phyloP scores from a whole-genome alignment of 2,113 vertebrate genomes.

The Thamnophis sirtalis region DNA sequence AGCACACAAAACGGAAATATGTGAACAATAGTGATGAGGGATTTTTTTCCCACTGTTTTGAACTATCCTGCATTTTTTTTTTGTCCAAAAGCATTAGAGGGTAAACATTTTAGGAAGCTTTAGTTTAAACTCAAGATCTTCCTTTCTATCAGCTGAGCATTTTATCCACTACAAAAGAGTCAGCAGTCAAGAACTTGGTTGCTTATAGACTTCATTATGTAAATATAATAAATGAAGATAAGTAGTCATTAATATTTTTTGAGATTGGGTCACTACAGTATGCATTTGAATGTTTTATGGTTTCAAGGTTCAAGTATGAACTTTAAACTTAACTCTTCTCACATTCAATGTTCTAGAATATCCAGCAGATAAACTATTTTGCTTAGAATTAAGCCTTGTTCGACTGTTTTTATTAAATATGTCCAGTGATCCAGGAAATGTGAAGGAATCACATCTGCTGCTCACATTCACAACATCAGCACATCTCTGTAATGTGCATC shows the following conservation, averaged over 20 bases:
- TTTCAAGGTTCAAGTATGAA: neutral
- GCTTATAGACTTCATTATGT: neutral
- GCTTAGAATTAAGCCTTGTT: neutral
- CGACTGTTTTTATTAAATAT: neutral
- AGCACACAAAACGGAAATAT: neutral
- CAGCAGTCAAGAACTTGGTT: neutral
- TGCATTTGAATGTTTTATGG: neutral
- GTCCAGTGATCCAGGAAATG: neutral
- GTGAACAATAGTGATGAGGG: neutral
- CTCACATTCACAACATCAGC: neutral
- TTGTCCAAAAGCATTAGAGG: neutral
- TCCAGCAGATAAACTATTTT: neutral
- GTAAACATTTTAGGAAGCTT: neutral
- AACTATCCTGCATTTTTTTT: neutral
- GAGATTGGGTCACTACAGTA: too few species aligned
- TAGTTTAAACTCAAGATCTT: neutral
- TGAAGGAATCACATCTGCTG: neutral
- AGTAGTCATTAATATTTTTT: neutral
- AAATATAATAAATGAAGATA: neutral
- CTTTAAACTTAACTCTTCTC: neutral
- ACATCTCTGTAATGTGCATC: neutral
- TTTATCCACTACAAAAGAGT: neutral
- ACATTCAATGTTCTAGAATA: neutral
- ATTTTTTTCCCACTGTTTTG: neutral
- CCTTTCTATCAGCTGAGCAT: neutral